These are phyloP conservation scores for Tamias sibiricus DNA, from an alignment of 2,113 vertebrate species.

Conservation along the genomic window DNA sequence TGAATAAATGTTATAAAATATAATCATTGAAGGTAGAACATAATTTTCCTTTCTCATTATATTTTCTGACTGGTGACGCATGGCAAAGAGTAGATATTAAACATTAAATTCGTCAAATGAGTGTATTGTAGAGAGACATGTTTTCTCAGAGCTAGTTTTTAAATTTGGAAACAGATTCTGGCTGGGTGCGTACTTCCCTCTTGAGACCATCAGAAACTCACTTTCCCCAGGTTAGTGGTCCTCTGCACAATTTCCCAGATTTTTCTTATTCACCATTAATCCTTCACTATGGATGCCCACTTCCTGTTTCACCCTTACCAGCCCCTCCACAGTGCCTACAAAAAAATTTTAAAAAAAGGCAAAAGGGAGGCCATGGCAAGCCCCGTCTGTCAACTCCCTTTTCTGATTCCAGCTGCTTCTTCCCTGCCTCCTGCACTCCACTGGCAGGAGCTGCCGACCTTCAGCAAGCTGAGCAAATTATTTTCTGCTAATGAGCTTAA, in stretches of 20 bases:
- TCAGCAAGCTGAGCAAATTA: constrained; percentile 59
- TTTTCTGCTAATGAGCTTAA: constrained; percentile 77
- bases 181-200: background rate
- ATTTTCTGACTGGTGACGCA: background rate
- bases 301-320: rapidly evolving
- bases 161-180: background rate
- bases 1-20: background rate
- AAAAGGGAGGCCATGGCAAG: background rate
- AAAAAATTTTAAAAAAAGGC: too few species aligned
- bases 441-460: constrained; percentile 50
- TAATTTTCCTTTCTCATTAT: background rate
- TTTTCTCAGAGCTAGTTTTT: background rate
- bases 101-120: background rate
- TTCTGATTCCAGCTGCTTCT: background rate
- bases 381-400: rapidly evolving
- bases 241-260: background rate
- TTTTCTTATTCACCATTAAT: background rate
- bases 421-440: background rate
- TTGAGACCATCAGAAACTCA: background rate
- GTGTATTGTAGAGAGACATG: background rate
- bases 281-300: background rate
- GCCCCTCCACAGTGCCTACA: background rate
- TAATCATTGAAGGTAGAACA: background rate
- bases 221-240: background rate
- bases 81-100: background rate